Conservation (phyloP, 1,140 invertebrate genomes). For the Sinonovacula constricta region DNA sequence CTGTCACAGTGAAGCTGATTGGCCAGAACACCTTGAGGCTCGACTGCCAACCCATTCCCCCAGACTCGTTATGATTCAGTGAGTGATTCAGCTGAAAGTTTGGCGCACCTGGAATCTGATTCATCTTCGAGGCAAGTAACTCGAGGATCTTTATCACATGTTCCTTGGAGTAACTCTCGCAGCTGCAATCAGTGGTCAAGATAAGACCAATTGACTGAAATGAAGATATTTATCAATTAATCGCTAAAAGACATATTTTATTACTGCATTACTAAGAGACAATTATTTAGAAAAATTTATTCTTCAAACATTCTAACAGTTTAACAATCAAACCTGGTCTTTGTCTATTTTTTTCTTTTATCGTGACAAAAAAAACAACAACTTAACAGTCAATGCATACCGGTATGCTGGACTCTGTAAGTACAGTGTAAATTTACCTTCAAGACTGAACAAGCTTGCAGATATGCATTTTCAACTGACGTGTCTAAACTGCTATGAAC, state of each 20-base stretch:
- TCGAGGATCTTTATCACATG: conserved; percentile 15
- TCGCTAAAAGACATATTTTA: too few species aligned
- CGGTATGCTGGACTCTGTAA: not conserved
- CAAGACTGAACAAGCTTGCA: conserved; percentile 50
- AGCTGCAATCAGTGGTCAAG: not conserved
- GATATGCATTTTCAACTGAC: conserved; percentile 53
- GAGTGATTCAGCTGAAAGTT: not conserved
- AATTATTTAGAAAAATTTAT: not conserved
- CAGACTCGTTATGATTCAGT: not conserved
- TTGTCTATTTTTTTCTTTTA: not conserved
- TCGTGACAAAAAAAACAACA: not conserved
- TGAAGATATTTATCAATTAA: not conserved
- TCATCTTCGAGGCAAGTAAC: not conserved
- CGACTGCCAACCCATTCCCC: not conserved
- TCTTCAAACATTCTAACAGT: not conserved
- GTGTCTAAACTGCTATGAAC: conserved; percentile 21
- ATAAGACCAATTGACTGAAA: conserved; percentile 1
- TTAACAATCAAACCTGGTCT: not conserved
- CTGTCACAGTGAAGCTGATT: conserved; percentile 33
- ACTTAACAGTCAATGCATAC: not conserved
- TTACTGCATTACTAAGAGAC: not conserved
- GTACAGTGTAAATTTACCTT: conserved; percentile 15
- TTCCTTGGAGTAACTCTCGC: not conserved
- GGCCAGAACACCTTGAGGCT: conserved; percentile 45
- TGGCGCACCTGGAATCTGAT: not conserved